These are phyloP conservation scores for Siniperca undulata DNA, from an alignment of 2,797 vertebrate species.

Conservation along the genomic window DNA sequence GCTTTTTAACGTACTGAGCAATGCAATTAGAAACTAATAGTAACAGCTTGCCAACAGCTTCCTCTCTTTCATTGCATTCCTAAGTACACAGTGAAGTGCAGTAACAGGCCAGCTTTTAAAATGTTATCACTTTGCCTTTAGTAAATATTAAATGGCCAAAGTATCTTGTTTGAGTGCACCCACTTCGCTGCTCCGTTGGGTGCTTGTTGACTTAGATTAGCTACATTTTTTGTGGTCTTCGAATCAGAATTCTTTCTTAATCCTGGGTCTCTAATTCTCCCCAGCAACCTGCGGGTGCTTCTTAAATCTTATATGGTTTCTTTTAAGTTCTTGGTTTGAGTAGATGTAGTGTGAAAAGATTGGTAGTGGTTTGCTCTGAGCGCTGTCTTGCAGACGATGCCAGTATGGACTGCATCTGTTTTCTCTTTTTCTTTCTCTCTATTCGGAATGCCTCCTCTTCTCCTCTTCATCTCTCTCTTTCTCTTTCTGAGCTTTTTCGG, in stretches of 20 bases:
- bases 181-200: constrained; percentile 58
- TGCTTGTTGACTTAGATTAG: constrained; percentile 66
- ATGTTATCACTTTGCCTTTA: constrained; percentile 62
- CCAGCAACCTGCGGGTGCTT: constrained; percentile 77
- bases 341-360: constrained; percentile 71
- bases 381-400: constrained; percentile 84
- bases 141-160: constrained; percentile 66
- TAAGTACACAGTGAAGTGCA: constrained; percentile 57
- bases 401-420: constrained; percentile 82
- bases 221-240: constrained; percentile 55
- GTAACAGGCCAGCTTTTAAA: constrained; percentile 70
- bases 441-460: constrained; percentile 79
- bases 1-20: constrained; percentile 50
- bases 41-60: constrained; percentile 55
- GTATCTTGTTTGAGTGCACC: constrained; percentile 52
- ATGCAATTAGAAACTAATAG: constrained; percentile 53
- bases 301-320: constrained; percentile 72
- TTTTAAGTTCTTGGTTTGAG: constrained; percentile 74
- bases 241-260: constrained; percentile 53
- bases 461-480: constrained; percentile 56
- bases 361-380: constrained; percentile 77
- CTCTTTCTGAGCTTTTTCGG: constrained; percentile 65
- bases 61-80: constrained; percentile 45
- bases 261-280: constrained; percentile 63
- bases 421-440: constrained; percentile 71